Base-by-base conservation (phyloP, 1,140 invertebrate genomes). In the Drosophila ironensis region DNA sequence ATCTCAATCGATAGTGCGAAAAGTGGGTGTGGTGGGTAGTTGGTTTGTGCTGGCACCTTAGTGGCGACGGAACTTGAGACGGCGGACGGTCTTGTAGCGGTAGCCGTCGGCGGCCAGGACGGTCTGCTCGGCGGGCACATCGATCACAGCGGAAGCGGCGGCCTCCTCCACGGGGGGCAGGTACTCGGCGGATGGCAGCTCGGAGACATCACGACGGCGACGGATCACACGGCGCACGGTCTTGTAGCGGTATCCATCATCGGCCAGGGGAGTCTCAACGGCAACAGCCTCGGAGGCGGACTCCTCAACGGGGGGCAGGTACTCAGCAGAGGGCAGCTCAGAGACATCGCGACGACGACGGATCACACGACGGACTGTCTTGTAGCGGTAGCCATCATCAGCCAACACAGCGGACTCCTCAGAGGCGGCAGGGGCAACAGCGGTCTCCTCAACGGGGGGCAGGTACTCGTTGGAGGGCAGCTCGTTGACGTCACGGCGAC, bases 61-160 rank as follows among this genome's bases (percentile, higher is more conserved):
- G 53, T 86, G 80, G 47, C 80, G 78, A 52, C 80, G 86, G 54
- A 54, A 16, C 81, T 81, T 88, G 19, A 87, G 70, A 45, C 76
- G 76, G 38, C 81, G 87, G 17, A 89, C 87, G 42, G 87, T 87
- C 70, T 88, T 88, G 81, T 88, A 88, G 37, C 81, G 86, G 73
- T 88, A 88, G n/a, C 87, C 87, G 73, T 88, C 87, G 42, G 60
- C 46, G 25, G 73, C 81, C 27, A 88, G 44, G 22, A 80, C 35
- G 47, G 72, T 70, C 19, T 47, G 28, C 74, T 86, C 75, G 25
- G 72, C 75, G 20, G 86, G 86, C 25, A 88, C 74, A 64, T 88
- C 80, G 33, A 88, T 80, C 53, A 88, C 40, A 30, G 59, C 48
- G n/a, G 52, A 54, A 33, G 54, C 64, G 33, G 45, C 28, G 25